Base-by-base conservation (phyloP, 2,113 vertebrate genomes). In the Solea senegalensis region DNA sequence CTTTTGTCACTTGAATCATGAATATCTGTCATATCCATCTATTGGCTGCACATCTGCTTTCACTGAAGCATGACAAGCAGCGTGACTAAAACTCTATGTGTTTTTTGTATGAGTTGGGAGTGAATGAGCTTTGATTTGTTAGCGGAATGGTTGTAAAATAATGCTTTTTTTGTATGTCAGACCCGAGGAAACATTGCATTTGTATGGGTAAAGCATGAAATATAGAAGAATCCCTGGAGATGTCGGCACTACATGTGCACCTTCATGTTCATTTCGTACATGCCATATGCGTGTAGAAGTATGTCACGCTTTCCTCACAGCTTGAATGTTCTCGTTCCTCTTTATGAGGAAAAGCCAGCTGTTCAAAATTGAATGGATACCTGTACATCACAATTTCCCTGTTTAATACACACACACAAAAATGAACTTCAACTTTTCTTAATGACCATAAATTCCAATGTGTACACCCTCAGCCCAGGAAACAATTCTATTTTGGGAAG, bases 271-370 rank as follows among this genome's bases (percentile, higher is more conserved):
- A 69, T 69, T 81, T 39, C 28, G 58, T 58, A 55, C 8, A 46
- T 66, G 41, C 13, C 15, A 27, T 54, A 46, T 2, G 1, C 46
- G 26, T 63, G 11, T 43, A 58, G 15, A 69, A 44, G 71, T 62
- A 57, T 69, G 61, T 72, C 1, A 68, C 14, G 54, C 74, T 78
- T 81, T 80, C 49, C 63, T 80, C 58, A 69, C 40, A 51, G 55
- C 60, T 83, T 57, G 49, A 76, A 58, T 48, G 11, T 14, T 12
- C 43, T 73, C 55, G 49, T 72, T 76, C 65, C 57, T n/a, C 55
- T 86, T 86, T 81, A 80, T 61, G 65, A 43, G 64, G 9, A 8
- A 34, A 73, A 80, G 85, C 58, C 91, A 89, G 84, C 75, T 91
- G 90, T 79, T 87, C 49, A 53, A 44, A 61, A 65, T 85, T 59